Base-by-base conservation (phyloP, 2,888 invertebrate species). In the Petrophora chlorosata region DNA sequence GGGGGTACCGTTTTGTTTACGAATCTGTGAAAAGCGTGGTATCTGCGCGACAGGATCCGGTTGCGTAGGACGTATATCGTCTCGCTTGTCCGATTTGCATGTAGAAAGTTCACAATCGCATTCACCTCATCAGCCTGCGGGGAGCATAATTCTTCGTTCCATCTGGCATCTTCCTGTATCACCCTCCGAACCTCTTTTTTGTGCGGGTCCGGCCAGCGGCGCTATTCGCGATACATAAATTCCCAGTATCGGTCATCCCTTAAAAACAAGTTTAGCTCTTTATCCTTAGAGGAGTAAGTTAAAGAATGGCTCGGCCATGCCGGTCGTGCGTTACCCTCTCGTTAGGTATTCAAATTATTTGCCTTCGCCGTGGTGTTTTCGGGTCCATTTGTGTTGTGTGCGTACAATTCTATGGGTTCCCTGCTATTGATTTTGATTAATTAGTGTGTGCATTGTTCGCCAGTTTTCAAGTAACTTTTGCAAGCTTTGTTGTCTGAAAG, bases 221-320 rank as follows among this genome's bases (percentile, higher is more conserved):
- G 68, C 62, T 82, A 81, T 82, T 79, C 76, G 76, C 83, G 86
- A 87, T 90, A 90, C 89, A 90, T 90, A 90, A 86, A 91, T 90
- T 89, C 86, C 72, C 80, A 83, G 85, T 79, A 86, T 85, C 88
- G 91, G 90, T 88, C 90, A 90, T 90, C 90, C 91, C 90, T 90
- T 90, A 85, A 90, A 89, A 88, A 88, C 87, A 88, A 87, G 87
- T 89, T 89, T 84, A 87, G 85, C 89, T 88, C 87, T 89, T 87
- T 86, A 89, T 89, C 83, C 84, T 69, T 70, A 72, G 75, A 74
- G 79, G 81, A 86, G 82, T 75, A 82, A 82, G 85, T 84, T 85
- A 76, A 89, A 89, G 88, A 88, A 89, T 87, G 80, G 85, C 75
- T 65, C 80, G 75, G 55, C 76, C 82, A 83, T 82, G 65, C 82